Evolutionary conservation across 1,140 invertebrate species (phyloP), one percentile per base, ranked within the genome.

Genomic region (Lepidotrigona ventralis): DNA sequence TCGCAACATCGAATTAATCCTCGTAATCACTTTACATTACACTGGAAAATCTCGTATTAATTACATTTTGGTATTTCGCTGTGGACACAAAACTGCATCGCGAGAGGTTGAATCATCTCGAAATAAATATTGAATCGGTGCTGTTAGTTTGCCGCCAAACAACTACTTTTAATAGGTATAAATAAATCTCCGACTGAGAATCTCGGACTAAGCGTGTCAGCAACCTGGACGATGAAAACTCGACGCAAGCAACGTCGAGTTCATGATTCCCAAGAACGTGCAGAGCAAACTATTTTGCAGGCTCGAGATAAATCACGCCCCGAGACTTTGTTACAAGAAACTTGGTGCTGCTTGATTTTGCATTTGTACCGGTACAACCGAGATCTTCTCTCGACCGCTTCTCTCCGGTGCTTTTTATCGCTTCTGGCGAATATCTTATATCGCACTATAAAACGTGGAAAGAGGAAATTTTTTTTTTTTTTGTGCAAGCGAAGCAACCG

Each of bases 301-400:
- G 23, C 39, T 26, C 81, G 66, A 83, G 81, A 83, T 83, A 83
- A 78, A 83, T 83, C 75, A 83, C 75, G 66, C 17, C 46, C 39
- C 33, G 26, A 58, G 54, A 77, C 64, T 70, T 66, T 54, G 81
- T 78, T 71, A 39, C 46, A 53, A 53, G 75, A 39, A 83, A 83
- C 66, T 78, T 83, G 54, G 54, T 54, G 21, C 46, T n/a, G 54
- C 54, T 63, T 46, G 66, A 83, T 83, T 83, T 78, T 71, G 81
- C 66, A 71, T 83, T 70, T 54, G 54, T 17, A 29, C 5, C 75
- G 54, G 71, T 78, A 63, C 53, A 78, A 78, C 56, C 39, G 23
- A n/a, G 26, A 58, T 78, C 53, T 76, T 5, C 46, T 21, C 1
- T 21, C 9, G 69, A n/a, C 26, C 33, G 12, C 21, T 60, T 69